Conservation (phyloP, 2,797 vertebrate genomes). For the Leontocebus nigricollis region DNA sequence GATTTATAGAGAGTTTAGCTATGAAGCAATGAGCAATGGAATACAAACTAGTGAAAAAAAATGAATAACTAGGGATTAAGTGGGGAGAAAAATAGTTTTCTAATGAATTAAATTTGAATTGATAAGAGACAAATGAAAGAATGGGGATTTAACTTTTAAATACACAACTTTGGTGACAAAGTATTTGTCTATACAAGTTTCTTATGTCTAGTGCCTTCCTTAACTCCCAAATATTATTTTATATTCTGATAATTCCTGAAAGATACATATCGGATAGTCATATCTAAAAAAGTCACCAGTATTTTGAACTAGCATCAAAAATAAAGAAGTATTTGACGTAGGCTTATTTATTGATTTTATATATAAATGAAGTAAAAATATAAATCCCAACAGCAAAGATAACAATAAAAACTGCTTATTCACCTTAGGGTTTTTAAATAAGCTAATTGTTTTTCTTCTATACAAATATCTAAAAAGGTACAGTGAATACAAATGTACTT, state of each 20-base stretch:
- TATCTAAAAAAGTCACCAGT: not conserved
- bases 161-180: not conserved
- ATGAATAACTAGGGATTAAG: not conserved
- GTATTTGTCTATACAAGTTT: not conserved
- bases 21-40: not conserved
- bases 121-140: not conserved
- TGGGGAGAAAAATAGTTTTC: not conserved
- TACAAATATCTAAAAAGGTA: conserved; percentile 33
- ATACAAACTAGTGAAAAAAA: not conserved
- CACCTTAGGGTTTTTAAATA: not conserved
- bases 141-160: not conserved
- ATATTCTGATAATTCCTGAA: not conserved
- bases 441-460: not conserved
- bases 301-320: not conserved
- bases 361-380: not conserved
- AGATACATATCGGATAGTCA: not conserved
- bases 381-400: not conserved
- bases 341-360: not conserved
- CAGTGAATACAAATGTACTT: not conserved
- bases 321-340: not conserved
- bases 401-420: not conserved
- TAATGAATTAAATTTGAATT: not conserved
- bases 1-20: not conserved
- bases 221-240: not conserved
- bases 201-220: not conserved